Evolutionary conservation across 2,113 vertebrate genomes (phyloP).

Genomic region (Albula goreensis): DNA sequence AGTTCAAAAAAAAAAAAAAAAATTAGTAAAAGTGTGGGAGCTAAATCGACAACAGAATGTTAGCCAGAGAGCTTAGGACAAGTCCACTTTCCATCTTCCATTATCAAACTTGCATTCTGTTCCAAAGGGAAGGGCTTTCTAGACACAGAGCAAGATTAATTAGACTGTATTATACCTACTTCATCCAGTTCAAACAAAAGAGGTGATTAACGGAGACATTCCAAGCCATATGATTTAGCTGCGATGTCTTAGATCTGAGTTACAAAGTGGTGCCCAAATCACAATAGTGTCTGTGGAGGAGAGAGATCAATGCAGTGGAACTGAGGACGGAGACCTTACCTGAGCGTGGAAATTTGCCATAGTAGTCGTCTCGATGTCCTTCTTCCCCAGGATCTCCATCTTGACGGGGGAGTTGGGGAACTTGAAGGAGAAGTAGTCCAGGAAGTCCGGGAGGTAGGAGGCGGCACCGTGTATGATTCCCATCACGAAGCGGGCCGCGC

Average conservation of each 20-base stretch:
- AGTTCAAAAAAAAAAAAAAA: too few species aligned
- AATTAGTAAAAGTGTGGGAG: background rate
- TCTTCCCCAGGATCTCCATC: constrained; percentile 98
- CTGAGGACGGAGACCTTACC: constrained; percentile 73
- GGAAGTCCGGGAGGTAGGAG: constrained; percentile 91
- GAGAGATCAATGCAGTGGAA: background rate
- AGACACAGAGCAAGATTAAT: background rate
- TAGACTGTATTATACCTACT: background rate
- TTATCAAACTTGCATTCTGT: background rate
- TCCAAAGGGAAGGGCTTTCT: background rate
- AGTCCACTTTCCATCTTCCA: background rate
- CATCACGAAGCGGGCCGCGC: constrained; percentile 94
- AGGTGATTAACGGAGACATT: background rate
- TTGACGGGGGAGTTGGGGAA: constrained; percentile 97
- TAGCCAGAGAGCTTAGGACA: background rate
- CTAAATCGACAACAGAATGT: background rate
- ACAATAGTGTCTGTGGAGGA: background rate
- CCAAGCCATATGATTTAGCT: background rate
- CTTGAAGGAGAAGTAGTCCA: constrained; percentile 97
- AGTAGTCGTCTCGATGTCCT: constrained; percentile 98
- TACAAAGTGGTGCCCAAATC: background rate
- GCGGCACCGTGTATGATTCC: constrained; percentile 94
- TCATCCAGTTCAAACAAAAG: background rate
- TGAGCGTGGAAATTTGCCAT: constrained; percentile 98
- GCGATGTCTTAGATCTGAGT: background rate